Evolutionary conservation across 2,888 invertebrate species (phyloP).

Genomic region (Dione vanillae): DNA sequence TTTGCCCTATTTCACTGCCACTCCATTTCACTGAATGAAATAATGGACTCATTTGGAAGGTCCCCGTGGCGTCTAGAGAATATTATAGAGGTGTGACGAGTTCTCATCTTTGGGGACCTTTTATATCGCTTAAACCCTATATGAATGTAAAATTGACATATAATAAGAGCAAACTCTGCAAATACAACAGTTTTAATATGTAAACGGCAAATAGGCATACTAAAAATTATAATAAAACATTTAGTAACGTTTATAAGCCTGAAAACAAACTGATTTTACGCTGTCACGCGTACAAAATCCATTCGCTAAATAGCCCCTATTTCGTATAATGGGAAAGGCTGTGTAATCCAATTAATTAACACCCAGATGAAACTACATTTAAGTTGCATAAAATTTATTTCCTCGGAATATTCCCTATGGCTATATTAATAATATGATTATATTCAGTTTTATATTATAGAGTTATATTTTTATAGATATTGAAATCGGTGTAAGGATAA

Average conservation of each 20-base stretch:
- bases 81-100: slow-evolving; percentile 69
- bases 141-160: not conserved
- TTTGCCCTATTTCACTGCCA: slow-evolving; percentile 80
- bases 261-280: slow-evolving; percentile 66
- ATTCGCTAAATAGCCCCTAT: slow-evolving; percentile 74
- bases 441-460: not conserved
- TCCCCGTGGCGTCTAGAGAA: slow-evolving; percentile 64
- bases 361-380: slow-evolving; percentile 67
- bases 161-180: not conserved
- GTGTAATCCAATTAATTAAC: slow-evolving; percentile 77
- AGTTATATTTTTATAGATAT: not conserved
- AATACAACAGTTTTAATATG: not conserved
- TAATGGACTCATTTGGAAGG: slow-evolving; percentile 75
- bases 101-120: slow-evolving; percentile 52
- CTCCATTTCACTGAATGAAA: slow-evolving; percentile 79
- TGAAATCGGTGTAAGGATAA: not conserved
- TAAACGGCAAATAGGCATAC: not conserved
- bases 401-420: slow-evolving; percentile 30
- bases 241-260: slow-evolving; percentile 52
- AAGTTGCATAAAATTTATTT: slow-evolving; percentile 58
- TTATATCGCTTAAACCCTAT: slow-evolving; percentile 24
- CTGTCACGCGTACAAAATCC: slow-evolving; percentile 70
- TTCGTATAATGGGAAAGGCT: slow-evolving; percentile 71
- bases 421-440: slow-evolving; percentile 2
- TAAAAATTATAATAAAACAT: slow-evolving; percentile 25